A percentile compares a stretch with the other conserved stretches of the same genome.
These are phyloP conservation scores for Cnemophilus loriae DNA, from an alignment of 2,113 vertebrate species.

Conservation along the genomic window DNA sequence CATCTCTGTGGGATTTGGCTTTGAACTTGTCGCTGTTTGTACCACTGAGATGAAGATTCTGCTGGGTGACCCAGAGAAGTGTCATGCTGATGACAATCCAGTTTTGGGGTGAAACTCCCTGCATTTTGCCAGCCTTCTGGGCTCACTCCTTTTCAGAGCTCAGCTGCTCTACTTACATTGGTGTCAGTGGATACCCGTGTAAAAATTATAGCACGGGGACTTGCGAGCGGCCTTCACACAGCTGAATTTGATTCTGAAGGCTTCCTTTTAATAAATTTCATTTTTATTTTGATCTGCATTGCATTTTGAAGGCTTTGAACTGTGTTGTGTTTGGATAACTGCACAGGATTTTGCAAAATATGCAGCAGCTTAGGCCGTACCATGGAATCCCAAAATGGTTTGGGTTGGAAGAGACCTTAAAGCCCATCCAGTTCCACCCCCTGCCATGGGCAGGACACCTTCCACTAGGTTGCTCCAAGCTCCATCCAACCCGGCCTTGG, in stretches of 20 bases:
- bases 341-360: neutral
- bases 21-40: neutral
- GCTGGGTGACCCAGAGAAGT: neutral
- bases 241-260: neutral
- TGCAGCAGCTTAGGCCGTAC: neutral
- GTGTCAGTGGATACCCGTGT: accelerated
- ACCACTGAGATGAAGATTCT: neutral
- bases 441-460: neutral
- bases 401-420: neutral
- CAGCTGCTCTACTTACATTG: neutral
- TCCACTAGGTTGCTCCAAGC: accelerated
- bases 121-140: neutral
- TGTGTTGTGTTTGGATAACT: neutral
- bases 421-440: accelerated
- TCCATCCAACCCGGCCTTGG: accelerated
- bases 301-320: neutral
- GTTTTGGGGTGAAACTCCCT: neutral
- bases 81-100: accelerated
- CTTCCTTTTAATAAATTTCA: neutral
- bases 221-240: neutral
- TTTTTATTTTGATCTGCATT: neutral
- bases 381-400: neutral
- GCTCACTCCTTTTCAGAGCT: neutral
- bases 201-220: neutral
- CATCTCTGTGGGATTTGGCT: neutral